phyloP scores from a whole-genome alignment of 2,797 vertebrate species.

The Parotocinclus haroldoi region DNA sequence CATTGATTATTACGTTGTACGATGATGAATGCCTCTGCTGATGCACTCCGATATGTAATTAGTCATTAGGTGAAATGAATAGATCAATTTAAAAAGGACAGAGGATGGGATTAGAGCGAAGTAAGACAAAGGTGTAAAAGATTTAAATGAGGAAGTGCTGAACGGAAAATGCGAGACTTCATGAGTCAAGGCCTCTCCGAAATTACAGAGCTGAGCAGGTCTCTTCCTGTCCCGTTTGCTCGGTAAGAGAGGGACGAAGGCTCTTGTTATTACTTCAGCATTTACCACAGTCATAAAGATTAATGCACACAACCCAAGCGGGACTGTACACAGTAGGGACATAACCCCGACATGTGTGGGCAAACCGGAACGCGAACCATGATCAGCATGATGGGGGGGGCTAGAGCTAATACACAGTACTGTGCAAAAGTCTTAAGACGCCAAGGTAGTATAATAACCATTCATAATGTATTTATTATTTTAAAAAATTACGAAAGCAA shows the following conservation, averaged over 20 bases:
- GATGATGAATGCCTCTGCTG: slow-evolving; percentile 98
- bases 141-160: slow-evolving; percentile 20
- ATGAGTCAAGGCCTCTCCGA: slow-evolving; percentile 41
- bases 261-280: too few species aligned
- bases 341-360: too few species aligned
- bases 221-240: slow-evolving; percentile 10
- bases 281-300: too few species aligned
- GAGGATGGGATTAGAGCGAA: slow-evolving; percentile 78
- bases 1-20: slow-evolving; percentile 99
- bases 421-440: too few species aligned
- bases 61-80: slow-evolving; percentile 99
- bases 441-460: too few species aligned
- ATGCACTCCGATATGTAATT: slow-evolving; percentile 98
- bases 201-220: slow-evolving; percentile 41
- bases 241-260: slow-evolving; percentile 10
- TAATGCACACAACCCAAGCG: too few species aligned
- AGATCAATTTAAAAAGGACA: slow-evolving; percentile 96
- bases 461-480: too few species aligned
- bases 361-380: too few species aligned
- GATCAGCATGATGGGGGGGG: too few species aligned
- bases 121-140: slow-evolving; percentile 41
- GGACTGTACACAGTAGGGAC: too few species aligned
- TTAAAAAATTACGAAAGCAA: too few species aligned
- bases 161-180: slow-evolving; percentile 29
- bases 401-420: too few species aligned